phyloP scores from a whole-genome alignment of 1,140 invertebrate genomes.

The Drosophila ficusphila region DNA sequence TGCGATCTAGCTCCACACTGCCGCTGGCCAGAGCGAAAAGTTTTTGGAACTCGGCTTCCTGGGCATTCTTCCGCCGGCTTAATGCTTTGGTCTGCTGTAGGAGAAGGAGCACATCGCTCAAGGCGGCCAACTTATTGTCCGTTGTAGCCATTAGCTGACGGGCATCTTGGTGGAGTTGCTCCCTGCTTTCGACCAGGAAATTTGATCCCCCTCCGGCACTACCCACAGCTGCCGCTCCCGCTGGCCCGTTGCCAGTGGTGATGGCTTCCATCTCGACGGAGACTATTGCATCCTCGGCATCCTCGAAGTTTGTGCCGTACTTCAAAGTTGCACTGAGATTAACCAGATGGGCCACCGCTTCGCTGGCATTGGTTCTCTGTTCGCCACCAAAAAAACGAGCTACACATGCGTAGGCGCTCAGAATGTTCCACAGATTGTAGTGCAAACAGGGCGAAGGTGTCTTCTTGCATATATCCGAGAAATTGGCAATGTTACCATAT shows the following conservation, averaged over 20 bases:
- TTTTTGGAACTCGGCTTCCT: conserved; percentile 85
- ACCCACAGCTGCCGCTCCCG: conserved; percentile 48
- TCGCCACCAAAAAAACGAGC: conserved; percentile 90
- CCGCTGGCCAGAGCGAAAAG: conserved; percentile 83
- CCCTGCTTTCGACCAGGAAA: conserved; percentile 57
- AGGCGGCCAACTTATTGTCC: conserved; percentile 82
- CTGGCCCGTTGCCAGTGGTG: conserved; percentile 65
- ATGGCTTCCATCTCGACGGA: conserved; percentile 85
- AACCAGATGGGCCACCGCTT: conserved; percentile 86
- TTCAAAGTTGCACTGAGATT: conserved; percentile 87
- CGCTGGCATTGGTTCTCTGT: conserved; percentile 86
- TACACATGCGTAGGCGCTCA: conserved; percentile 88
- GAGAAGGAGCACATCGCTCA: conserved; percentile 87
- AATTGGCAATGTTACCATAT: conserved; percentile 84
- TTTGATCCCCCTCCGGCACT: conserved; percentile 15
- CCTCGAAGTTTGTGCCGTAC: conserved; percentile 87
- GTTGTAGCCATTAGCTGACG: conserved; percentile 58
- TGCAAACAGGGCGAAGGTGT: conserved; percentile 87
- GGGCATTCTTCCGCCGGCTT: conserved; percentile 62
- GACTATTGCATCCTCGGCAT: conserved; percentile 86
- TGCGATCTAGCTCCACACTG: conserved; percentile 85
- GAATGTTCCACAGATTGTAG: conserved; percentile 89
- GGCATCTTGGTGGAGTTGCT: conserved; percentile 62
- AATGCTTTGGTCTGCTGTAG: conserved; percentile 84
- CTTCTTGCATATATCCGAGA: conserved; percentile 86